Percentiles rank a stretch among this genome's conserved stretches.
These are phyloP conservation scores for Diglossa cyanea DNA, from an alignment of 2,797 vertebrate species.

Conservation along the genomic window DNA sequence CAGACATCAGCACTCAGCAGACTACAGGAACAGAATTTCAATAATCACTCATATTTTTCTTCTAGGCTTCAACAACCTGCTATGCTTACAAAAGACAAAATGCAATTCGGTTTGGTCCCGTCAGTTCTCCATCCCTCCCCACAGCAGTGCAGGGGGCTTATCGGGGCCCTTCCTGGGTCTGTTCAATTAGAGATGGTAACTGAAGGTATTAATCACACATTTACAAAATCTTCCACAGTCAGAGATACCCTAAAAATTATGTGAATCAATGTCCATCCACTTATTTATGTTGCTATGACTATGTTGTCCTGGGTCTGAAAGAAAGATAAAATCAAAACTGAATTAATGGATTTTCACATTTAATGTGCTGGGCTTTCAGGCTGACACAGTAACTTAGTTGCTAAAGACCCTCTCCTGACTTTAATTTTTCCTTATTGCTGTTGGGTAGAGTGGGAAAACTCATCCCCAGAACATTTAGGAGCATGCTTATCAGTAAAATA, in stretches of 20 bases:
- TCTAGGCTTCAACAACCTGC: slow-evolving; percentile 58
- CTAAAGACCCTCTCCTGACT: slow-evolving; percentile 22
- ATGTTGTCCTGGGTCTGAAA: slow-evolving; percentile 46
- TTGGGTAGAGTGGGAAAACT: neutral
- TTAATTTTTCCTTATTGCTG: slow-evolving; percentile 36
- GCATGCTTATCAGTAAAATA: neutral
- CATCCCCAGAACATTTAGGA: neutral
- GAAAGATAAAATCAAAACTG: slow-evolving; percentile 52
- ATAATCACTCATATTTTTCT: slow-evolving; percentile 66
- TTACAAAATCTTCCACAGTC: slow-evolving; percentile 58
- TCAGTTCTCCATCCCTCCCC: slow-evolving; percentile 37
- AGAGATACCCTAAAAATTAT: slow-evolving; percentile 54
- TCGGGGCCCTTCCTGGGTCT: slow-evolving; percentile 38
- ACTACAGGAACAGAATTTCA: slow-evolving; percentile 63
- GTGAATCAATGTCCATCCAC: slow-evolving; percentile 30
- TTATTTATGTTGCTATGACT: slow-evolving; percentile 61
- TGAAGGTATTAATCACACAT: slow-evolving; percentile 71
- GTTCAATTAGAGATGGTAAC: slow-evolving; percentile 74
- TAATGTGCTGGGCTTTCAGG: slow-evolving; percentile 50
- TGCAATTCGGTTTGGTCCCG: slow-evolving; percentile 19
- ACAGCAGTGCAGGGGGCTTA: slow-evolving; percentile 67
- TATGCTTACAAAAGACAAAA: slow-evolving; percentile 63
- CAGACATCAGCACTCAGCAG: slow-evolving; percentile 56
- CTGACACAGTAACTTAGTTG: slow-evolving; percentile 49
- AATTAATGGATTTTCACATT: slow-evolving; percentile 72